These are phyloP conservation scores for Bos indicus DNA, from an alignment of 2,113 vertebrate genomes.

Conservation along the genomic window DNA sequence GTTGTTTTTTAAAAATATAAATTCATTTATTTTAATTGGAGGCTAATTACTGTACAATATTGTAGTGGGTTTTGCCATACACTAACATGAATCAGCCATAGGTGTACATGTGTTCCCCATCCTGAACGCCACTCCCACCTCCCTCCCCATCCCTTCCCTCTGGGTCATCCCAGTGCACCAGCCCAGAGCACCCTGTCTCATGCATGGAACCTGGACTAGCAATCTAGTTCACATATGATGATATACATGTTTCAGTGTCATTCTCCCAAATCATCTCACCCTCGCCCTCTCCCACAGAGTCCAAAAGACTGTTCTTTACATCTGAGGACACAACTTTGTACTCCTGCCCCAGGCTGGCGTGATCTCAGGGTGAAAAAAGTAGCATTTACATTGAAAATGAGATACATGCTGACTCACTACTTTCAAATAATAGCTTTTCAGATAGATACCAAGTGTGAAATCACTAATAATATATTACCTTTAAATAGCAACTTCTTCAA, in stretches of 20 bases:
- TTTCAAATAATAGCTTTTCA: neutral
- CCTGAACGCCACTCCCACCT: neutral
- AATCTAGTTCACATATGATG: neutral
- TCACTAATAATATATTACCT: neutral
- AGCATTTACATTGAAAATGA: neutral
- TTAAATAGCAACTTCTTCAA: neutral
- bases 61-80: neutral
- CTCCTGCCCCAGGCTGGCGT: rapidly evolving
- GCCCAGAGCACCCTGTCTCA: neutral
- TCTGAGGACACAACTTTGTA: neutral
- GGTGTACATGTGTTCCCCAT: neutral
- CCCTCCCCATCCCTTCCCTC: neutral
- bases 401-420: neutral
- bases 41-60: neutral
- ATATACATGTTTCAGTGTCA: neutral
- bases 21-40: neutral
- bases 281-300: neutral
- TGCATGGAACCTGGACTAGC: rapidly evolving
- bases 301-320: neutral
- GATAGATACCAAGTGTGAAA: neutral
- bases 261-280: neutral
- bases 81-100: neutral
- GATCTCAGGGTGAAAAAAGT: neutral
- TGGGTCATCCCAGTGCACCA: neutral
- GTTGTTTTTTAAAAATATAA: neutral